Conservation (phyloP, 2,797 vertebrate genomes). For the Ateles fusciceps region DNA sequence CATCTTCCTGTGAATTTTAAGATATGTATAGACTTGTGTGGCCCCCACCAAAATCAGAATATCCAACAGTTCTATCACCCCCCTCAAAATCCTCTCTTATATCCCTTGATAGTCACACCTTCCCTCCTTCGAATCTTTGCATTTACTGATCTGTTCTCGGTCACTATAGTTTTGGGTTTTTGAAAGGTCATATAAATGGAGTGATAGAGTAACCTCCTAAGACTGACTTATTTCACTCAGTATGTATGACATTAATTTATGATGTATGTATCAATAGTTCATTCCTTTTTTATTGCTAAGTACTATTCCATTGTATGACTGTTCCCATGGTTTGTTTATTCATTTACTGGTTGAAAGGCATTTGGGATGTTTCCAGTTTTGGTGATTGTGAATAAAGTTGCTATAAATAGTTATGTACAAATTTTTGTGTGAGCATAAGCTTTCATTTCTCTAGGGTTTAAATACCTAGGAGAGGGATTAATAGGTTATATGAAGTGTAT, state of each 20-base stretch:
- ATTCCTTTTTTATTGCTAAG: not conserved
- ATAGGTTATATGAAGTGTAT: not conserved
- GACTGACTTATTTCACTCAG: not conserved
- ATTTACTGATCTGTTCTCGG: not conserved
- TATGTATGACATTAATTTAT: not conserved
- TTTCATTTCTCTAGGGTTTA: not conserved
- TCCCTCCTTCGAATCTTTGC: not conserved
- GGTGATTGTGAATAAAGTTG: not conserved
- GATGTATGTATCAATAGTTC: not conserved
- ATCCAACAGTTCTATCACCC: not conserved
- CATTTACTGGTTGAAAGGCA: not conserved
- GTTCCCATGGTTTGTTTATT: not conserved
- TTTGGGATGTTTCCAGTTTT: not conserved
- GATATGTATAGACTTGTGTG: not conserved
- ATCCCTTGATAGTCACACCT: too few species aligned
- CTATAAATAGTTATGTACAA: not conserved
- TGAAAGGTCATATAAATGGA: not conserved
- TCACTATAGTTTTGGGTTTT: not conserved
- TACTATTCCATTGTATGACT: not conserved
- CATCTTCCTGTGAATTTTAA: not conserved
- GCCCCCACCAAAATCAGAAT: not conserved
- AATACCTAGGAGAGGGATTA: not conserved
- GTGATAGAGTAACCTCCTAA: not conserved
- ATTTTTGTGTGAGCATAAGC: not conserved
- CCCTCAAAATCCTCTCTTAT: not conserved